Evolutionary conservation across 2,113 vertebrate genomes (phyloP), one percentile per base, ranked within the genome.

Genomic region (Pterocles orientalis): DNA sequence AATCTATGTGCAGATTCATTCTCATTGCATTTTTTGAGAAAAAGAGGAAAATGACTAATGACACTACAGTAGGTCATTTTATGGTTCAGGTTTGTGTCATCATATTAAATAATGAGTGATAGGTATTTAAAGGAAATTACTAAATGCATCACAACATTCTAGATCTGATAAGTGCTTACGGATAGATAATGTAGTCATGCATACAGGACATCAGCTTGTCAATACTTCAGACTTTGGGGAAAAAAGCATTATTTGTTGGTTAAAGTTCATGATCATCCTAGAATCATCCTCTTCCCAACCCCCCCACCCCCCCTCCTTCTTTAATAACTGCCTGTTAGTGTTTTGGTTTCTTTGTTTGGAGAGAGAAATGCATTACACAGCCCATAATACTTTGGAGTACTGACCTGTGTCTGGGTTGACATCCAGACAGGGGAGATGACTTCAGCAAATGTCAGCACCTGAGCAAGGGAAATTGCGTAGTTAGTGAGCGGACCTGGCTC

Each of bases 121-220:
- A 26, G 61, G 34, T 69, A 62, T 60, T 94, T 90, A 93, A 92
- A 79, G 31, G 82, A 81, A 84, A 76, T 76, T 29, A 65, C 58
- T 50, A 34, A 76, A n/a, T 60, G 41, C 65, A 64, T 84, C 50
- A 9, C 2, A 12, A 6, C 65, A 15, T 64, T 75, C 28, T 61
- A 56, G 31, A 21, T 75, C 16, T 79, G 45, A 82, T 72, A 4
- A 81, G 82, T 66, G 57, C 60, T 92, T 96, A 72, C 88, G 2
- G 33, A 20, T 56, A 94, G 45, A 65, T 65, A 13, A 1, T 25
- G 73, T 4, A 92, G 72, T 91, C 77, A 86, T 78, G 36, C 25
- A 14, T 13, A 33, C 16, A n/a, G 57, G 53, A 69, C 24, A 36
- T 48, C 23, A 19, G 45, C 61, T 93, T 79, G 69, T 56, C 45